Base-by-base conservation (phyloP, 2,797 vertebrate species). In the Fistularia commersonii region DNA sequence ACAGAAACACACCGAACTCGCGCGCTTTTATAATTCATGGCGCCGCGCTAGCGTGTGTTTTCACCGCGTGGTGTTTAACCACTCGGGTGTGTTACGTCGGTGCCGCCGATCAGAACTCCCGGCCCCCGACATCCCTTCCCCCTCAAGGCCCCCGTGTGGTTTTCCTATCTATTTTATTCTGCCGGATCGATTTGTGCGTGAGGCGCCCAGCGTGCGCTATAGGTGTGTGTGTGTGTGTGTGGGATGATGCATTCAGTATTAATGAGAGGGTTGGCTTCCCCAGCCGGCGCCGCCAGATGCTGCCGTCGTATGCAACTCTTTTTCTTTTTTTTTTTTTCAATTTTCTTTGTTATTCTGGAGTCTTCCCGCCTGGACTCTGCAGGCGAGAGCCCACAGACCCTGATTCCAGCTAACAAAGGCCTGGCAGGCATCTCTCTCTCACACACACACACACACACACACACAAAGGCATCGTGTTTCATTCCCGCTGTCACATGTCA, bases 261-360 rank as follows among this genome's bases (percentile, higher is more conserved):
- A 84, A 83, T 82, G 80, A 88, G 78, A 79, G 61, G 63, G 57
- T 74, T 66, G 70, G 72, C 68, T 72, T 82, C 79, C 76, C 74
- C 66, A 75, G 76, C 76, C 66, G 56, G 79, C 81, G 69, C 41
- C 63, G 79, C 79, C 79, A 83, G 80, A 79, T 80, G 79, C 72
- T 69, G 69, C 76, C 74, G 73, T 71, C 79, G 69, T 81, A n/a
- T n/a, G n/a, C n/a, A n/a, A n/a, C n/a, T 85, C 74, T 55, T 73
- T 65, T 80, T 75, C 52, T 40, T 69, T 78, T 57, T 82, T 81
- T 61, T 70, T 79, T 78, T 83, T 69, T 55, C n/a, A n/a, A n/a
- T n/a, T 81, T 81, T 71, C 65, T 55, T 60, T 11, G 13, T 58
- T 52, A 35, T 67, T 66, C 42, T 50, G 32, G n/a, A n/a, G n/a